Evolutionary conservation across 64 coral and sea anemone species (phyloP), one percentile per base, ranked within the genome.

Genomic region (Trachythela sp.): DNA sequence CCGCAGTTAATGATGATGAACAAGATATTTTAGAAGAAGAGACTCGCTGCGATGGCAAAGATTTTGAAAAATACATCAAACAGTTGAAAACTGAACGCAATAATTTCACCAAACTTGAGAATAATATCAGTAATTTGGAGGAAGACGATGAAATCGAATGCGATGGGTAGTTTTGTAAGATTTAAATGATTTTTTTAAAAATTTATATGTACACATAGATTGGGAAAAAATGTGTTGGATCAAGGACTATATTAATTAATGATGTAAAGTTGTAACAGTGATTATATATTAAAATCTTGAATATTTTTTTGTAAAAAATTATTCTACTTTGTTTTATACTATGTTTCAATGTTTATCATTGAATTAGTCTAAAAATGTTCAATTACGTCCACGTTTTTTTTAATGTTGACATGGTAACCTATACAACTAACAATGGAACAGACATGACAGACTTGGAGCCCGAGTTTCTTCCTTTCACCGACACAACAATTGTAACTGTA

Each of bases 51-150:
- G 37, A 80, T 80, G 75, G 75, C 30, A 80, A 80, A 30, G 75
- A 80, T 80, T 80, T 80, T 39, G 75, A 80, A 39, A 80, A 80
- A 80, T 80, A 80, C 37, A 80, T 80, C 26, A 80, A 80, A 39
- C 75, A 80, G 30, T 80, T 80, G 37, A 64, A 64, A 64, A 64
- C 15, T 20, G 75, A 80, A 9, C 31, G 37, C 9, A 80, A 80
- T 80, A 35, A 80, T 80, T 80, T 80, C 75, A 80, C 75, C 7
- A 80, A 80, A 38, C 75, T 80, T 80, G 75, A 39, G 30, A 80
- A 39, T 35, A 80, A 39, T 80, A 80, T 80, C 20, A 37, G 75
- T 37, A 80, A 35, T 18, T 80, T 80, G 35, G 75, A 26, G 11
- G 68, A 80, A 39, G 75, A 80, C 0, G 75, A 80, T 6, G 75